Conservation (phyloP, 2,888 invertebrate genomes). For the Trichopoda pennipes region DNA sequence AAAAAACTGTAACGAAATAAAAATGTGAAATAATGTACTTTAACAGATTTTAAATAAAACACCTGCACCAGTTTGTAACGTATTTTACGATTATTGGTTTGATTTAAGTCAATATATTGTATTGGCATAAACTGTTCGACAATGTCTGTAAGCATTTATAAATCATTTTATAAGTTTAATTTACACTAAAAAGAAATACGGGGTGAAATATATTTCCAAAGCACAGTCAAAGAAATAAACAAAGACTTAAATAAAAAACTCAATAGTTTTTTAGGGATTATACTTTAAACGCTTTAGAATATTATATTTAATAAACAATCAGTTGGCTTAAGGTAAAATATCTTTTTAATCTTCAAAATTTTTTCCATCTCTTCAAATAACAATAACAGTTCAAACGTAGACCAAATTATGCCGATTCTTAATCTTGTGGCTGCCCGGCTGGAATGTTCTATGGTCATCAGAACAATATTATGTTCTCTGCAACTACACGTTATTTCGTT, state of each 20-base stretch:
- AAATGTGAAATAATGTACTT: slow-evolving; percentile 24
- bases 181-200: neutral
- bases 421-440: no score
- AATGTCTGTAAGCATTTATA: slow-evolving; percentile 65
- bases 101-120: slow-evolving; percentile 52
- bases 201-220: neutral
- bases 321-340: no score
- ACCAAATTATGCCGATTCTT: no score
- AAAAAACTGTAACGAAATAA: neutral
- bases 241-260: no score
- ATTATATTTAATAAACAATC: no score
- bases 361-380: no score
- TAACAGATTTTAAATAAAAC: slow-evolving; percentile 60
- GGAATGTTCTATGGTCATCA: neutral
- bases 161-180: slow-evolving; percentile 56
- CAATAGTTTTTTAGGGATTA: no score
- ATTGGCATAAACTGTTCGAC: slow-evolving; percentile 56
- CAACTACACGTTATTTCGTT: neutral
- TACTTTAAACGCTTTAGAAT: no score
- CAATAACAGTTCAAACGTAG: no score
- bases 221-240: slow-evolving; percentile 22
- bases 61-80: slow-evolving; percentile 61
- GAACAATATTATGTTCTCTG: neutral
- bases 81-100: slow-evolving; percentile 55
- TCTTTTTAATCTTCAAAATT: no score